Base-by-base conservation (phyloP, 92 coral and sea anemone species). In the Parazoanthus swiftii region DNA sequence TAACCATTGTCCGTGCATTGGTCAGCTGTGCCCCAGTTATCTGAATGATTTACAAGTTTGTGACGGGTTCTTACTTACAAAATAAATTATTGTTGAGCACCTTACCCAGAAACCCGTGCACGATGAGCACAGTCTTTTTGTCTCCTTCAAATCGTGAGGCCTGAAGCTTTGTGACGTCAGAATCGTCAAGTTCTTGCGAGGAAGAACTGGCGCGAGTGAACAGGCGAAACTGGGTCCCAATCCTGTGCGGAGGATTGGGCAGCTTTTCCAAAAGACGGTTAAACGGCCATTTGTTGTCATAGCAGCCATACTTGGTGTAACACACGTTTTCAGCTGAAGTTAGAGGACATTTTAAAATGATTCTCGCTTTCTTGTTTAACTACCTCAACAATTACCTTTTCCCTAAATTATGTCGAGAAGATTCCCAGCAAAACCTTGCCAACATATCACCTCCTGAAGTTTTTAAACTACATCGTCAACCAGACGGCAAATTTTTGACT, bases 41-140 rank as follows among this genome's bases (percentile, higher is more conserved):
- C 59, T 54, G 59, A 54, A 54, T 14, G 18, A 15, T 13, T 54
- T 54, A 13, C 59, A 54, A 13, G 20, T 54, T 54, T 13, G 18
- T 54, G 1, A 0, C 11, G 18, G 14, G 0, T 54, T 54, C 59
- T 13, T 15, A 54, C 59, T 54, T 54, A 2, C 59, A 54, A 54
- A 54, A 11, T 13, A 54, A 54, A 54, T 11, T 8, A 39, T 39
- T 7, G 1, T 48, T 48, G 11, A 54, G 9, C 16, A 54, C 9
- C 89, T 76, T 82, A 94, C 95, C 94, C 54, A 86, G 8, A 88
- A 82, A 92, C 15, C 96, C 94, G 59, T 94, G 94, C 23, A 90
- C 86, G 29, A 94, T 81, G 74, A 94, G 11, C 5, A 86, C 81
- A 21, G 97, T 94, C 82, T 86, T 88, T 50, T 90, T 89, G 3